phyloP scores from a whole-genome alignment of 92 coral and sea anemone species.

The Montipora capitata region DNA sequence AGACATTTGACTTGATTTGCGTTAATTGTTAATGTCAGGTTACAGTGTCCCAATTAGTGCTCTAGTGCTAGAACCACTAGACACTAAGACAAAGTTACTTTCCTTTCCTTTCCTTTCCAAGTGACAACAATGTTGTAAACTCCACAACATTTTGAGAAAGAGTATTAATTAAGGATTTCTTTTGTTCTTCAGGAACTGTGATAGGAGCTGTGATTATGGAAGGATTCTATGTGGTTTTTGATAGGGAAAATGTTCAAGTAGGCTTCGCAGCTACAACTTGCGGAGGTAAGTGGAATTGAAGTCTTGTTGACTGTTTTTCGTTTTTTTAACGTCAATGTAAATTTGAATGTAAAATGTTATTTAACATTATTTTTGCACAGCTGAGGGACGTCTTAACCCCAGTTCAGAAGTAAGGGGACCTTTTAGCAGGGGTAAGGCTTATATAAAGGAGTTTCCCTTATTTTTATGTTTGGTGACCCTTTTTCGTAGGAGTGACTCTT shows the following conservation, averaged over 20 bases:
- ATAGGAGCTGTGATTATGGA: slow-evolving; percentile 99
- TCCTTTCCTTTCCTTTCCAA: no score
- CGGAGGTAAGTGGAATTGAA: slow-evolving; percentile 80
- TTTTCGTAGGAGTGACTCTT: no score
- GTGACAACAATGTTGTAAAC: not conserved
- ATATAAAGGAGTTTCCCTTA: no score
- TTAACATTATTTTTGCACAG: slow-evolving; percentile 27
- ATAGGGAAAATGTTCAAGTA: slow-evolving; percentile 97
- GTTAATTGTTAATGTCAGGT: no score
- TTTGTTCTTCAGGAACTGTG: slow-evolving; percentile 84
- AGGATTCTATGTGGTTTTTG: slow-evolving; percentile 98
- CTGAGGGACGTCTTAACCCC: slow-evolving; percentile 97
- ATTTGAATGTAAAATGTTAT: not conserved
- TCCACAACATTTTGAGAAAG: not conserved
- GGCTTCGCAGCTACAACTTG: slow-evolving; percentile 99
- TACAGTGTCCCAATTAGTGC: no score
- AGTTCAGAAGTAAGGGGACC: slow-evolving; percentile 98
- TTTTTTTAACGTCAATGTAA: not conserved
- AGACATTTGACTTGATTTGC: no score
- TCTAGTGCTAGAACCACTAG: no score
- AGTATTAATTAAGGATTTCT: not conserved
- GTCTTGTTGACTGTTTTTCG: not conserved
- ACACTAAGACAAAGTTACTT: no score
- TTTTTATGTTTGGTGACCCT: no score
- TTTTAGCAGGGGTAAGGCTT: slow-evolving; percentile 85